These are phyloP conservation scores for Silurus glanis DNA, from an alignment of 2,113 vertebrate genomes.

Conservation along the genomic window DNA sequence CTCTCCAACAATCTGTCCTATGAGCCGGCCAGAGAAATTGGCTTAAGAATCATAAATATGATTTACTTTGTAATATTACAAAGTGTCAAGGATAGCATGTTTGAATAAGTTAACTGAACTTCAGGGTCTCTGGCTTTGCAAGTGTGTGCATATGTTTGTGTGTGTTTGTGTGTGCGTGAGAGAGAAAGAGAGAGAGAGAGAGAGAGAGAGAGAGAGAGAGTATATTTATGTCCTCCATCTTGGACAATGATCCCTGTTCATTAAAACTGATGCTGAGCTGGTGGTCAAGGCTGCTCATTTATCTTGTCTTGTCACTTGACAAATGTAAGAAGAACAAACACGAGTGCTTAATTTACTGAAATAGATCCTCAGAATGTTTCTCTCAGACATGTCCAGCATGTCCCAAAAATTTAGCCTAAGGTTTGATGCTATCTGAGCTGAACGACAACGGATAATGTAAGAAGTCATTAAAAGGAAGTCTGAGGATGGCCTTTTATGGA, in stretches of 20 bases:
- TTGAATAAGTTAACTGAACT: slow-evolving; percentile 62
- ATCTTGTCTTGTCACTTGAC: slow-evolving; percentile 59
- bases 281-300: slow-evolving; percentile 63
- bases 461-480: slow-evolving; percentile 62
- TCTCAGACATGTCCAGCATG: not conserved
- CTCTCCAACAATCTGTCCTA: slow-evolving; percentile 66
- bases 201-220: slow-evolving; percentile 6
- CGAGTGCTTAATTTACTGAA: slow-evolving; percentile 18
- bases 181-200: not conserved
- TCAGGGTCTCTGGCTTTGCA: slow-evolving; percentile 27
- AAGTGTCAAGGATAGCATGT: slow-evolving; percentile 68
- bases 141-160: slow-evolving; percentile 1
- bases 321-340: slow-evolving; percentile 6
- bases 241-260: slow-evolving; percentile 63
- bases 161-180: not conserved
- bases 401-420: not conserved
- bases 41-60: slow-evolving; percentile 61
- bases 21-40: slow-evolving; percentile 59
- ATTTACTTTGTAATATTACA: slow-evolving; percentile 60
- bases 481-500: not conserved
- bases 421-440: slow-evolving; percentile 48
- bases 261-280: slow-evolving; percentile 59
- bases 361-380: not conserved
- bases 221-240: slow-evolving; percentile 47
- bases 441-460: slow-evolving; percentile 64